A percentile compares a stretch with the other conserved stretches of the same genome.
phyloP scores from a whole-genome alignment of 2,113 vertebrate species.

The Romanogobio albipinnatus region DNA sequence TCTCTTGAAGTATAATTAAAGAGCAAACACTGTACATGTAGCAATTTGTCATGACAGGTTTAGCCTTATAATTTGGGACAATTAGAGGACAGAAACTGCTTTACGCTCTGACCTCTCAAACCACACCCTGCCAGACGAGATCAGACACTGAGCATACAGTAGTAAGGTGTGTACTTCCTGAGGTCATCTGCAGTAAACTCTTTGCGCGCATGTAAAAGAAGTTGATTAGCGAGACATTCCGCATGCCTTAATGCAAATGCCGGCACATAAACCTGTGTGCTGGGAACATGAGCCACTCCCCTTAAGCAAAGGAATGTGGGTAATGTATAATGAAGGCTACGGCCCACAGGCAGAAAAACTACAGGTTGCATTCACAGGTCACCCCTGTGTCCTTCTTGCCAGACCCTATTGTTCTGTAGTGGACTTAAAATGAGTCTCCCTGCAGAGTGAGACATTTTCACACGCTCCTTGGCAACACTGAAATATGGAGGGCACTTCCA shows the following conservation, averaged over 20 bases:
- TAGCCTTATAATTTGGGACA: constrained; percentile 24
- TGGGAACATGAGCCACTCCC: background rate
- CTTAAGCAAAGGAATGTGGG: constrained; percentile 49
- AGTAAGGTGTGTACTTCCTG: background rate
- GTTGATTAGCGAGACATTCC: constrained; percentile 39
- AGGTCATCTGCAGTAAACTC: constrained; percentile 5
- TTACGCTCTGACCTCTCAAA: background rate
- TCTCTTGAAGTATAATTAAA: constrained; percentile 16
- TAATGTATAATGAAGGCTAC: constrained; percentile 51
- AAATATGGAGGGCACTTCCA: constrained; percentile 1
- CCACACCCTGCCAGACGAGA: background rate
- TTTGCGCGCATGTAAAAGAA: constrained; percentile 5
- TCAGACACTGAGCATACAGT: background rate
- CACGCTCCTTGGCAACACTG: background rate
- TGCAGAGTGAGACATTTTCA: constrained; percentile 32
- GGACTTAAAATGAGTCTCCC: constrained; percentile 39
- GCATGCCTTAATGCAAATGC: constrained; percentile 36
- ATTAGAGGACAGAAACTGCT: constrained; percentile 3
- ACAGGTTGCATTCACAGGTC: constrained; percentile 55
- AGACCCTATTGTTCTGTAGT: constrained; percentile 51
- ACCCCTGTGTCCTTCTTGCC: constrained; percentile 11
- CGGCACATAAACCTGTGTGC: background rate
- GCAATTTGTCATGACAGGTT: constrained; percentile 27
- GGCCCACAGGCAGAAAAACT: constrained; percentile 60
- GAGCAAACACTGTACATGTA: background rate